phyloP scores from a whole-genome alignment of 2,888 invertebrate species.

The Epinotia brunnichana region DNA sequence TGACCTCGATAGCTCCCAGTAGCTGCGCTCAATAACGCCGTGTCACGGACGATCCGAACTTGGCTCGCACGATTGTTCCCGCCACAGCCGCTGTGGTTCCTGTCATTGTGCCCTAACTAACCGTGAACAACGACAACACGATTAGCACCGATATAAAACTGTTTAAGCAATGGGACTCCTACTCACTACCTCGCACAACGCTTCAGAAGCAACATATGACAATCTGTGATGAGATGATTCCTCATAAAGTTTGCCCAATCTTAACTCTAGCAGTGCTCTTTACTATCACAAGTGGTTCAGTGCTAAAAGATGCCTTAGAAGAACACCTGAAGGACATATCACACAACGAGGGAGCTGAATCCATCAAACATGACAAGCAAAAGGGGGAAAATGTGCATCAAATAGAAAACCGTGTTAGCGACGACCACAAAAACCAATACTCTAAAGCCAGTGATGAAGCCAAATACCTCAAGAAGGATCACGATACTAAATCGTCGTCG shows the following conservation, averaged over 20 bases:
- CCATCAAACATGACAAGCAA: slow-evolving; percentile 73
- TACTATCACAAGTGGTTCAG: slow-evolving; percentile 63
- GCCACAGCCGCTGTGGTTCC: slow-evolving; percentile 73
- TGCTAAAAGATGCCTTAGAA: slow-evolving; percentile 75
- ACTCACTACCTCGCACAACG: slow-evolving; percentile 63
- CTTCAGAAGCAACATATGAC: slow-evolving; percentile 55
- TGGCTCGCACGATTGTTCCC: slow-evolving; percentile 69
- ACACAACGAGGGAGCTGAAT: slow-evolving; percentile 72
- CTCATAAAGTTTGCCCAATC: slow-evolving; percentile 59
- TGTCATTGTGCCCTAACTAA: slow-evolving; percentile 77
- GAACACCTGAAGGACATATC: slow-evolving; percentile 78
- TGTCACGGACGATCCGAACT: slow-evolving; percentile 73
- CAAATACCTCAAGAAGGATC: slow-evolving; percentile 78
- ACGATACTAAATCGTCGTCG: slow-evolving; percentile 72
- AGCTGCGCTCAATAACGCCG: slow-evolving; percentile 63
- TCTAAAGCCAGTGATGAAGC: slow-evolving; percentile 77
- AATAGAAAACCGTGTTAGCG: slow-evolving; percentile 71
- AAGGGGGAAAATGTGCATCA: slow-evolving; percentile 78
- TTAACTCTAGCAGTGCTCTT: slow-evolving; percentile 61
- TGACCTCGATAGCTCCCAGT: slow-evolving; percentile 69
- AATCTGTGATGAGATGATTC: slow-evolving; percentile 69
- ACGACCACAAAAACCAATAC: slow-evolving; percentile 74
- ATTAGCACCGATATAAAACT: slow-evolving; percentile 76
- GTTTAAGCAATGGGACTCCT: slow-evolving; percentile 62
- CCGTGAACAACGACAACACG: slow-evolving; percentile 75